Evolutionary conservation across 2,113 vertebrate genomes (phyloP).

Genomic region (Cynopterus brachyotis): DNA sequence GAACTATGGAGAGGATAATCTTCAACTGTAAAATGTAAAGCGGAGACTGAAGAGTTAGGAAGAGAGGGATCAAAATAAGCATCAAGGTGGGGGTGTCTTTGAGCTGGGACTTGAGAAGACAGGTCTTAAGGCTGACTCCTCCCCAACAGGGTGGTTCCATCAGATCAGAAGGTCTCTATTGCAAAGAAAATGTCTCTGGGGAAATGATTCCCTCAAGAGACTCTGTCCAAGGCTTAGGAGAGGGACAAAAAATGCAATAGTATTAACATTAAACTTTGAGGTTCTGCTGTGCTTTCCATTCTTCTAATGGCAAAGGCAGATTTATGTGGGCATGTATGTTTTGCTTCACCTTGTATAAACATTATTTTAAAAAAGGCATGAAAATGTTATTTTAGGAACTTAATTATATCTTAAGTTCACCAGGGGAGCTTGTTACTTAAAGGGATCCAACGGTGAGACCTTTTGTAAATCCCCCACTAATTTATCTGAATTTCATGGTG

Average conservation of each 20-base stretch:
- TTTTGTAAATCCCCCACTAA: conserved; percentile 57
- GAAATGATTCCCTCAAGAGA: not conserved
- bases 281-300: not conserved
- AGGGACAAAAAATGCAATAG: not conserved
- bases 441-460: conserved; percentile 40
- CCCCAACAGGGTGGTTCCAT: not conserved
- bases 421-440: conserved; percentile 47
- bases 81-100: not conserved
- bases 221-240: not conserved
- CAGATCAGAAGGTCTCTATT: not conserved
- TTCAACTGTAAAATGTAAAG: not conserved
- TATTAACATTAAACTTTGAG: conserved; percentile 26
- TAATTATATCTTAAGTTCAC: conserved; percentile 69
- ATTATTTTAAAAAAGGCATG: conserved; percentile 61
- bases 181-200: not conserved
- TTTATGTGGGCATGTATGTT: conserved; percentile 3
- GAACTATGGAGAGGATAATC: not conserved
- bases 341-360: conserved; percentile 49
- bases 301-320: conserved; percentile 40
- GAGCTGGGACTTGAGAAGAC: not conserved
- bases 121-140: not conserved
- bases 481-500: conserved; percentile 35
- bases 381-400: conserved; percentile 67
- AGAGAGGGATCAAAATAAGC: not conserved
- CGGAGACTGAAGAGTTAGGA: not conserved